These are phyloP conservation scores for Habrosyne pyritoides DNA, from an alignment of 2,888 invertebrate genomes.

Conservation along the genomic window DNA sequence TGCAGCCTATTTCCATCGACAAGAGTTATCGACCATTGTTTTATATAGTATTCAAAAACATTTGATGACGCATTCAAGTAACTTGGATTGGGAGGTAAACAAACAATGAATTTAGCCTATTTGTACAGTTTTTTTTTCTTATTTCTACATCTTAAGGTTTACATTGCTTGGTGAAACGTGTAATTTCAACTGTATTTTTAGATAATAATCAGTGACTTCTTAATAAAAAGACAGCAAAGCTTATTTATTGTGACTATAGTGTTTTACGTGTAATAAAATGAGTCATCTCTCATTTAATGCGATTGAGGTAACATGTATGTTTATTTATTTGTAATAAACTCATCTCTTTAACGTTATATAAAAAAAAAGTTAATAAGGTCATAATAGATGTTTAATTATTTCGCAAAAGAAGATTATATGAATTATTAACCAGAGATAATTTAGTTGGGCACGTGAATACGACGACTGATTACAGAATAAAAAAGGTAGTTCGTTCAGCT, in stretches of 20 bases:
- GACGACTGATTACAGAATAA: background rate
- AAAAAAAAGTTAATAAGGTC: background rate
- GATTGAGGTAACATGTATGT: conserved; percentile 3
- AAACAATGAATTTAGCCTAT: conserved; percentile 28
- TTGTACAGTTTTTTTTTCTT: conserved; percentile 40
- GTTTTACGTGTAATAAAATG: conserved; percentile 22
- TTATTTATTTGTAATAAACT: background rate
- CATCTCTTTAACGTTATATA: background rate
- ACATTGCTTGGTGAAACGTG: conserved; percentile 41
- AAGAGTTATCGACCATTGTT: background rate
- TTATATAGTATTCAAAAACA: background rate
- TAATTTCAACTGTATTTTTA: conserved; percentile 52
- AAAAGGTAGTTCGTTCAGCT: background rate
- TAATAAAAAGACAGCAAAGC: conserved; percentile 56
- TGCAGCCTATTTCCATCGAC: background rate
- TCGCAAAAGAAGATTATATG: no score
- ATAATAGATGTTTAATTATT: no score
- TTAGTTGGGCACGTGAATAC: background rate
- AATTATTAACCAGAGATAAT: no score
- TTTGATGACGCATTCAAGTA: background rate
- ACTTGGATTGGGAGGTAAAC: background rate
- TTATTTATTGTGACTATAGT: conserved; percentile 52
- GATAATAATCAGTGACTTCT: conserved; percentile 44
- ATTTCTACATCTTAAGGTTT: conserved; percentile 40
- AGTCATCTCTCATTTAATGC: conserved; percentile 6